Base-by-base conservation (phyloP, 2,797 vertebrate species). In the Spinus olivaceus region DNA sequence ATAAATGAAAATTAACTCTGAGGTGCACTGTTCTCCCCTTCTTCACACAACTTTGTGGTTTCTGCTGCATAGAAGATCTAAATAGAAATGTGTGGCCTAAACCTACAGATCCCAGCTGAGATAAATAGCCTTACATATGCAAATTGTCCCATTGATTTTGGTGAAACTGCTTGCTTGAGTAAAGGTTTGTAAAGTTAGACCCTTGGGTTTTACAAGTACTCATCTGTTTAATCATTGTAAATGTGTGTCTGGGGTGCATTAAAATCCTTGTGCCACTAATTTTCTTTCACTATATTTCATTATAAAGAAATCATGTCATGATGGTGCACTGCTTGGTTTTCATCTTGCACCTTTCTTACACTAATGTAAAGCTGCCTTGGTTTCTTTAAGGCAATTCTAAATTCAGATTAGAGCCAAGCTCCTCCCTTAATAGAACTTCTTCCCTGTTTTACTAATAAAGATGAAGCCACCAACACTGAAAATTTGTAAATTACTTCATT, bases 161-260 rank as follows among this genome's bases (percentile, higher is more conserved):
- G 56, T 76, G 80, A 51, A 86, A 81, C 61, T 85, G 54, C 86
- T 89, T 76, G 86, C 92, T 86, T 66, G 69, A 76, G 72, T 94
- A 93, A 92, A 93, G 91, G 72, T 91, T 91, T 93, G 44, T 91
- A 64, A 92, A 91, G 94, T 94, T 88, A 91, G 82, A 94, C 92
- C 85, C 87, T 79, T 94, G 94, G 94, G 94, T 97, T 92, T 96
- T 94, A 84, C 59, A 72, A 94, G 66, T 76, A 70, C 54, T 64
- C 77, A 86, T 88, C 82, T 83, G 44, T 92, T 96, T 92, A 95
- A 97, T 93, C 72, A 76, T 64, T 70, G 59, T 70, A 79, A 94
- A 95, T 88, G 94, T 83, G 89, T 74, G 77, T 94, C 95, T 86
- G 70, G 92, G 77, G 89, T 92, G 63, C 94, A 81, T 89, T 97